Evolutionary conservation across 2,888 invertebrate genomes (phyloP), one percentile per base, ranked within the genome.

Genomic region (Monopis laevigella): DNA sequence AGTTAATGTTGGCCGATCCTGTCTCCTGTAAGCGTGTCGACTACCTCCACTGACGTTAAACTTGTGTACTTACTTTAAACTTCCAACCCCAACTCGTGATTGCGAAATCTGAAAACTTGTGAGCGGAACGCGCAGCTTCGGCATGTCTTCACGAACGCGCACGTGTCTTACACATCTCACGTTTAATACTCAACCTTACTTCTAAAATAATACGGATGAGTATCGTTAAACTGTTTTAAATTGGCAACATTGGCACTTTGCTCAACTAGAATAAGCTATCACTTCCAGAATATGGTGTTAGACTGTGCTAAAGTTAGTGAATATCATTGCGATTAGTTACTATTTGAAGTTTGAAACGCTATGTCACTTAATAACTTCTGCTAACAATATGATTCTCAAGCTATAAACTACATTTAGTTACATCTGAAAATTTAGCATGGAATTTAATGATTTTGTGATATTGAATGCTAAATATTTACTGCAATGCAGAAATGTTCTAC

Each of bases 31-130:
- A 26, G 41, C 26, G 17, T 29, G 34, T 41, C 16, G 35, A 52
- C 51, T 53, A 60, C 58, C 57, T 52, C 53, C 51, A 48, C 56
- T 59, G 57, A 58, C 58, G 58, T 62, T 61, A 52, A 65, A 68
- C 63, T 68, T 65, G 62, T 41, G 64, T 62, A 65, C 65, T 61
- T 60, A 55, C 64, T 66, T 55, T 52, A 56, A 69, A 69, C 57
- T 70, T 69, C 59, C 58, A 54, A 58, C 57, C 55, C 53, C 34
- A 38, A 41, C 26, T 55, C 62, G 63, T 68, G 69, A 70, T 71
- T 70, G 68, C 59, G 63, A 68, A 41, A 70, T 66, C 67, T 68
- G 65, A 67, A 69, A 72, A 71, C 61, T 71, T 71, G 55, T 52
- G 54, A 54, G 13, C 10, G 27, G 39, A 39, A 39, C 39, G 39